Evolutionary conservation across 2,113 vertebrate species (phyloP), one percentile per base, ranked within the genome.

Genomic region (Nycticryphes semicollaris): DNA sequence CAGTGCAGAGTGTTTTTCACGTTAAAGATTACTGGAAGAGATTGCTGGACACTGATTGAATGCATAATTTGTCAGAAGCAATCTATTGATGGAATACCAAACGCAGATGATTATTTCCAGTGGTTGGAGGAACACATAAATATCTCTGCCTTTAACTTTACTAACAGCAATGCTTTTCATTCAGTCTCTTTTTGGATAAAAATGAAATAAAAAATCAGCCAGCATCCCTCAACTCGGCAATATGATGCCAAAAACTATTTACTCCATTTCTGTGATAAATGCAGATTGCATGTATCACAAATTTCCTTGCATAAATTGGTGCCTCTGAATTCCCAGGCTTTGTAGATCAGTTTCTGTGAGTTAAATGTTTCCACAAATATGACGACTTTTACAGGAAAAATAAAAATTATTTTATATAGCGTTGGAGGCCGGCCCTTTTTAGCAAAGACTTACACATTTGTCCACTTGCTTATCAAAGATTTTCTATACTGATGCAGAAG

Each of bases 61-160:
- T 54, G n/a, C 47, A 60, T 77, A 77, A 94, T 86, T 95, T 96
- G 35, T 94, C 53, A 93, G 74, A 89, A 96, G 63, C 7, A 89
- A 62, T 69, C 23, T 82, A 62, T 19, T 63, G 53, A 33, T 72
- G 76, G 73, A 45, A 33, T 87, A 63, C 24, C 30, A 80, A 59
- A 81, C 79, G 27, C 13, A 85, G 21, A n/a, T 47, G 16, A 39
- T 88, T 68, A 30, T 96, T 96, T 90, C 81, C 63, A 93, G 51
- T 83, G 50, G 35, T n/a, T 88, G 39, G 54, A 84, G 59, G 23
- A 95, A 57, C 30, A 77, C 22, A 54, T 78, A 87, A 88, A 74
- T 57, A 35, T 70, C 39, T 91, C 51, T 86, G 41, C 39, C 50
- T 91, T 74, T 82, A 94, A 72, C 54, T 90, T 94, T 59, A 66